These are phyloP conservation scores for Caerostris darwini DNA, from an alignment of 1,140 invertebrate genomes.

Conservation along the genomic window DNA sequence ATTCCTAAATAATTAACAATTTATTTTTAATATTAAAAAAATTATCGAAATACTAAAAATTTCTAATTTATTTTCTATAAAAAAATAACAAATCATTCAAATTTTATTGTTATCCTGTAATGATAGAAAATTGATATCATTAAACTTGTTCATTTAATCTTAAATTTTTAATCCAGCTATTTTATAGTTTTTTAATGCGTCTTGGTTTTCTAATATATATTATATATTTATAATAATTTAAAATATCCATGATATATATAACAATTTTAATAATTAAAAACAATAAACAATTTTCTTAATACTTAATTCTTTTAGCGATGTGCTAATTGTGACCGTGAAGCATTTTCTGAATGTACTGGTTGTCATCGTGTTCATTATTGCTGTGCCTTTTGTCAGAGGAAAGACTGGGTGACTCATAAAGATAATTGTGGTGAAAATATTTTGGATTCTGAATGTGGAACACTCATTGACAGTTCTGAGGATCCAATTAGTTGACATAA, in stretches of 20 bases:
- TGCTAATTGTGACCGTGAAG: constrained; percentile 92
- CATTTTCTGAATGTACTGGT: constrained; percentile 91
- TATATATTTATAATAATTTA: too few relatives aligned
- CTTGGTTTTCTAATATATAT: too few relatives aligned
- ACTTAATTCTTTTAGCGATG: constrained; percentile 85
- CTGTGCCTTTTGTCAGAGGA: constrained; percentile 92
- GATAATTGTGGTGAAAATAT: constrained; percentile 86
- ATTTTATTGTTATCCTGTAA: too few relatives aligned
- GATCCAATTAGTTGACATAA: constrained; percentile 53
- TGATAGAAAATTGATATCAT: too few relatives aligned
- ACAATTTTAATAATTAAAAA: not conserved
- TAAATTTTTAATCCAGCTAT: too few relatives aligned
- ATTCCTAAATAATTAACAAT: too few relatives aligned
- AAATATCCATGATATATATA: not conserved
- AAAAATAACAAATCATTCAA: too few relatives aligned
- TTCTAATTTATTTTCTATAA: too few relatives aligned
- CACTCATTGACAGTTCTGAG: constrained; percentile 56
- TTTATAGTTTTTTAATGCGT: too few relatives aligned
- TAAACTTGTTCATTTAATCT: too few relatives aligned
- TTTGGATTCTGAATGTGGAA: constrained; percentile 75
- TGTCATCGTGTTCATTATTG: constrained; percentile 92
- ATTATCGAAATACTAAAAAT: too few relatives aligned
- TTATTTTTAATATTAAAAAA: too few relatives aligned
- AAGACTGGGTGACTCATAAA: constrained; percentile 92
- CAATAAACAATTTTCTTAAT: constrained; percentile 40